Conservation (phyloP, 2,113 vertebrate genomes). For the Accipiter cooperii region DNA sequence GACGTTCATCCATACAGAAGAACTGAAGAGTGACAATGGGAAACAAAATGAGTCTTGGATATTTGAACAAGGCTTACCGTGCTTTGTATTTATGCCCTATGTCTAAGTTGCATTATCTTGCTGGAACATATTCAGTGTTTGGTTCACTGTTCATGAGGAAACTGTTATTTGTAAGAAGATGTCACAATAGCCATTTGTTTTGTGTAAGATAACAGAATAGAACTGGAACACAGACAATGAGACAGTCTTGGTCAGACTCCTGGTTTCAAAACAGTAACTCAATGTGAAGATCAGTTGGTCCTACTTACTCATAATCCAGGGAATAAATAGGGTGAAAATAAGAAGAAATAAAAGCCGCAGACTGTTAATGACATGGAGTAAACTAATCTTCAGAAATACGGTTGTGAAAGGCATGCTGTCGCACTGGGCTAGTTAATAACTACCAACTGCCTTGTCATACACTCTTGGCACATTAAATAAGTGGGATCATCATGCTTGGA, state of each 20-base stretch:
- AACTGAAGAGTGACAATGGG: background rate
- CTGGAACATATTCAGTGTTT: background rate
- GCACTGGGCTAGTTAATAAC: background rate
- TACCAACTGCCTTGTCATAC: background rate
- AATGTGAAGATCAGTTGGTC: background rate
- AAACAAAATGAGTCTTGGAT: background rate
- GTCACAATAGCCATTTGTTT: background rate
- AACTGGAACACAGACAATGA: background rate
- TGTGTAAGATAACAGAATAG: background rate
- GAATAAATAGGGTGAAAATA: background rate
- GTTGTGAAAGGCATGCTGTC: background rate
- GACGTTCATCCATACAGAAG: fast-evolving
- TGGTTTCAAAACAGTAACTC: background rate
- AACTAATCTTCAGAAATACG: background rate
- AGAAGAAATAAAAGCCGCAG: background rate
- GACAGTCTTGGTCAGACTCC: background rate
- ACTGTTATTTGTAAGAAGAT: background rate
- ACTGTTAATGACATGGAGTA: background rate
- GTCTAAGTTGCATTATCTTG: background rate
- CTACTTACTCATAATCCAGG: background rate
- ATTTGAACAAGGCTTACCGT: background rate
- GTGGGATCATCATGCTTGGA: background rate
- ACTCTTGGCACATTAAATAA: background rate
- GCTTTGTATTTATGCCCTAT: background rate
- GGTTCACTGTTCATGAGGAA: background rate